phyloP scores from a whole-genome alignment of 1,140 invertebrate genomes.

The Agraylea sexmaculata region DNA sequence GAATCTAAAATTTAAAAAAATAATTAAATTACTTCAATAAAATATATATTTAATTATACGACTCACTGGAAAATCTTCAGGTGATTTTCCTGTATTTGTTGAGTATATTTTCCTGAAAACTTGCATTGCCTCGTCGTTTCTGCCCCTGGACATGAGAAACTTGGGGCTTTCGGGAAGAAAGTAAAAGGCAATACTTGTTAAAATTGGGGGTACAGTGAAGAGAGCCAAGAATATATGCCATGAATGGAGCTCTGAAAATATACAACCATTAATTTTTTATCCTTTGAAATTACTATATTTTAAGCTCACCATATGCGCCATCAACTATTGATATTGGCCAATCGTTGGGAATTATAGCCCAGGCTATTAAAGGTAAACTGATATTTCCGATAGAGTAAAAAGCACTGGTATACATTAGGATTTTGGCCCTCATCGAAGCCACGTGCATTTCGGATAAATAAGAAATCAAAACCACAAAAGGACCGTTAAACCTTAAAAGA shows the following conservation, averaged over 20 bases:
- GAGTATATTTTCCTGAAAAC: constrained; percentile 48
- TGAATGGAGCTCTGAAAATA: constrained; percentile 43
- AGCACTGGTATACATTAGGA: constrained; percentile 48
- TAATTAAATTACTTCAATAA: no score
- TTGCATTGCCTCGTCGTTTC: constrained; percentile 51
- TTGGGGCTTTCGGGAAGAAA: constrained; percentile 73
- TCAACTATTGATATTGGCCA: constrained; percentile 29
- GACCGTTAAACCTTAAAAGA: constrained; percentile 53
- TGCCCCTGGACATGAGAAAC: constrained; percentile 62
- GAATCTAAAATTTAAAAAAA: constrained; percentile 23
- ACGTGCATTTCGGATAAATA: constrained; percentile 59
- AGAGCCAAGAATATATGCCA: constrained; percentile 67
- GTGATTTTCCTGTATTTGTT: constrained; percentile 46
- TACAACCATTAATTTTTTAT: constrained; percentile 3
- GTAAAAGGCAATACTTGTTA: constrained; percentile 47
- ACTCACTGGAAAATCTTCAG: constrained; percentile 53
- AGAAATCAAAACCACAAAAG: constrained; percentile 56
- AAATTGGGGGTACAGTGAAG: constrained; percentile 50
- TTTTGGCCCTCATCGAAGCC: constrained; percentile 45
- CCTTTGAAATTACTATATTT: background rate
- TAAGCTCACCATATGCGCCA: constrained; percentile 27
- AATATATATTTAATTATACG: constrained; percentile 2
- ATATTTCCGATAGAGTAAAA: constrained; percentile 47
- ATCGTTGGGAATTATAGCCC: constrained; percentile 38
- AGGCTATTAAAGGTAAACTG: constrained; percentile 42